These are phyloP conservation scores for Gobius niger DNA, from an alignment of 2,113 vertebrate species.

Conservation along the genomic window DNA sequence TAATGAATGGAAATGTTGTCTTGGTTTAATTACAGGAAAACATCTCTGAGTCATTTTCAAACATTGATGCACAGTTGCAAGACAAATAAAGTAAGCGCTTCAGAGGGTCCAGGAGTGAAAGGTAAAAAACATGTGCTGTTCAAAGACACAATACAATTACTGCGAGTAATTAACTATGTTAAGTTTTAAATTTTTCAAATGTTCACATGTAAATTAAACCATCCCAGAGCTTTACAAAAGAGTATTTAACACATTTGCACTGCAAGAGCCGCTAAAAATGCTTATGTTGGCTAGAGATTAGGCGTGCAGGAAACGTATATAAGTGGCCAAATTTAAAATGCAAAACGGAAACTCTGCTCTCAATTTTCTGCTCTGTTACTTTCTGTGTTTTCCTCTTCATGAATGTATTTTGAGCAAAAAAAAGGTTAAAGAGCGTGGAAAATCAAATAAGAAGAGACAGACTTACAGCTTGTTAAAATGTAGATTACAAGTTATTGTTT, in stretches of 20 bases:
- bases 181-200: too few relatives aligned
- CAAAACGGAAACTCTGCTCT: constrained; percentile 41
- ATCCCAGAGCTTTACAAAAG: constrained; percentile 8
- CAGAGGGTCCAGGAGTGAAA: too few relatives aligned
- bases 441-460: background rate
- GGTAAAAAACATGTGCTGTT: too few relatives aligned
- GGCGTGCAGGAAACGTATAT: constrained; percentile 19
- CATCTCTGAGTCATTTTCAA: too few relatives aligned
- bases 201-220: background rate
- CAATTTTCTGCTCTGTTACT: constrained; percentile 57
- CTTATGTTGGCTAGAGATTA: constrained; percentile 32
- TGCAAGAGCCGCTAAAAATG: constrained; percentile 18
- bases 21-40: too few relatives aligned
- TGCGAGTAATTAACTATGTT: too few relatives aligned
- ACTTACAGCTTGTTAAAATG: too few relatives aligned
- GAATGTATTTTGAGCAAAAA: constrained; percentile 27
- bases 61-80: too few relatives aligned
- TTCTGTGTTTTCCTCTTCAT: constrained; percentile 30
- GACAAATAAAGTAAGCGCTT: too few relatives aligned
- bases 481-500: background rate
- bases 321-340: constrained; percentile 36
- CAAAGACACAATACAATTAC: too few relatives aligned
- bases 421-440: constrained; percentile 16
- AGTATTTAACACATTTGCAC: constrained; percentile 13
- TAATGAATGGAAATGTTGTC: too few relatives aligned